phyloP scores from a whole-genome alignment of 2,888 invertebrate species.

The Brachynemurus nebulosus region DNA sequence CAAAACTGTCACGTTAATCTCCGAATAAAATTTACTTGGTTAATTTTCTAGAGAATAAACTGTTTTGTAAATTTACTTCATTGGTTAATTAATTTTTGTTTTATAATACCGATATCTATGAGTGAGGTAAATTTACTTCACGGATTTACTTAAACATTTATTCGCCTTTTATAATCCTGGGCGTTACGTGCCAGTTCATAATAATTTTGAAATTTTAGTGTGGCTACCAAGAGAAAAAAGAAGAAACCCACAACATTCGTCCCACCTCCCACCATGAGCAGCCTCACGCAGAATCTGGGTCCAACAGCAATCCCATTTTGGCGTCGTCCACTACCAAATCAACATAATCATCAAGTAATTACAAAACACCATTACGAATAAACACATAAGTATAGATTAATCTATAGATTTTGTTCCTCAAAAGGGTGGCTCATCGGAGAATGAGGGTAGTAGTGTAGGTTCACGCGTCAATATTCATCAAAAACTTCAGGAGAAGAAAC shows the following conservation, averaged over 20 bases:
- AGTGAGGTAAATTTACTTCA: background rate
- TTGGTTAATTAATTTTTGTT: too few relatives aligned
- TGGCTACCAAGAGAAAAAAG: conserved; percentile 56
- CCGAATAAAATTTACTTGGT: too few relatives aligned
- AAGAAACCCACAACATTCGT: conserved; percentile 84
- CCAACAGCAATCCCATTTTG: conserved; percentile 52
- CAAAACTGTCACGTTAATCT: too few relatives aligned
- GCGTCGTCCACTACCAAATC: conserved; percentile 53
- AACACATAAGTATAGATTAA: too few relatives aligned
- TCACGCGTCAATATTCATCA: conserved; percentile 74
- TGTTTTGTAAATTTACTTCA: too few relatives aligned
- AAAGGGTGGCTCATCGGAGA: conserved; percentile 54
- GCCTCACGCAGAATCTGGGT: conserved; percentile 23
- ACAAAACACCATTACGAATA: too few relatives aligned
- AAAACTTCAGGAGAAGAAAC: conserved; percentile 76
- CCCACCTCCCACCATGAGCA: conserved; percentile 44
- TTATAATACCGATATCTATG: too few relatives aligned
- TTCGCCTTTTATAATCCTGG: background rate
- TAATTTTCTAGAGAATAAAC: too few relatives aligned
- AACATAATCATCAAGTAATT: conserved; percentile 33
- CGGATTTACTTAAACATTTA: too few relatives aligned
- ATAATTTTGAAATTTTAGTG: conserved; percentile 14
- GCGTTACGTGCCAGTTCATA: background rate
- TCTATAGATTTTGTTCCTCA: conserved; percentile 2
- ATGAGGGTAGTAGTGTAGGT: conserved; percentile 58